Evolutionary conservation across 1,140 invertebrate species (phyloP).

Genomic region (Diorhabda elongata): DNA sequence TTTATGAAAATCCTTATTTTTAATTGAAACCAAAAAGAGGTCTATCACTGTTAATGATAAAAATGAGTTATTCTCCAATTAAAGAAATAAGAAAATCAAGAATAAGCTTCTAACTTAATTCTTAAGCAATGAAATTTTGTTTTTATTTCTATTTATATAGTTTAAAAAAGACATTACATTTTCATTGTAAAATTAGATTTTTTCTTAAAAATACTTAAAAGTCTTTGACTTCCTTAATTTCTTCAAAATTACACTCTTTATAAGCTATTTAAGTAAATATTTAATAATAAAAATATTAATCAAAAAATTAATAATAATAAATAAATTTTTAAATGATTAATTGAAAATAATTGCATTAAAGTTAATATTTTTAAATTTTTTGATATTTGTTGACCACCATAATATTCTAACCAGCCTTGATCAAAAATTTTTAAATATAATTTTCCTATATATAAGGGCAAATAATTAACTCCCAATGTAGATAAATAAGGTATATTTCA

Average conservation of each 20-base stretch:
- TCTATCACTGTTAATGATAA: conserved; percentile 56
- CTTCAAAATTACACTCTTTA: conserved; percentile 58
- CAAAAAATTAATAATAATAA: conserved; percentile 45
- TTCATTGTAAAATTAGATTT: conserved; percentile 55
- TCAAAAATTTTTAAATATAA: conserved; percentile 26
- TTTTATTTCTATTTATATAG: conserved; percentile 52
- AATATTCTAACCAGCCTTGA: conserved; percentile 34
- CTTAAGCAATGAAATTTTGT: conserved; percentile 33
- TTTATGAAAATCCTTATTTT: conserved; percentile 49
- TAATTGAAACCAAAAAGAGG: conserved; percentile 46
- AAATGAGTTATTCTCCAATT: conserved; percentile 36
- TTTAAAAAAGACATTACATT: conserved; percentile 56
- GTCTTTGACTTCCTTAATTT: conserved; percentile 51
- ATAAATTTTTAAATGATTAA: conserved; percentile 45
- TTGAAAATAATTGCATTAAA: conserved; percentile 23
- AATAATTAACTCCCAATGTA: conserved; percentile 32
- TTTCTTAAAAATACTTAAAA: conserved; percentile 44
- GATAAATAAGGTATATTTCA: conserved; percentile 35
- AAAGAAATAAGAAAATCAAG: conserved; percentile 31
- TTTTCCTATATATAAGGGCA: conserved; percentile 21
- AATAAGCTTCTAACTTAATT: conserved; percentile 41
- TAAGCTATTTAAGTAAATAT: conserved; percentile 56
- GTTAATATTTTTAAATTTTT: conserved; percentile 11
- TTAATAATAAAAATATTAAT: conserved; percentile 43
- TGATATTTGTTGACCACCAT: conserved; percentile 24